These are phyloP conservation scores for Tiliacea aurago DNA, from an alignment of 2,888 invertebrate genomes.

Conservation along the genomic window DNA sequence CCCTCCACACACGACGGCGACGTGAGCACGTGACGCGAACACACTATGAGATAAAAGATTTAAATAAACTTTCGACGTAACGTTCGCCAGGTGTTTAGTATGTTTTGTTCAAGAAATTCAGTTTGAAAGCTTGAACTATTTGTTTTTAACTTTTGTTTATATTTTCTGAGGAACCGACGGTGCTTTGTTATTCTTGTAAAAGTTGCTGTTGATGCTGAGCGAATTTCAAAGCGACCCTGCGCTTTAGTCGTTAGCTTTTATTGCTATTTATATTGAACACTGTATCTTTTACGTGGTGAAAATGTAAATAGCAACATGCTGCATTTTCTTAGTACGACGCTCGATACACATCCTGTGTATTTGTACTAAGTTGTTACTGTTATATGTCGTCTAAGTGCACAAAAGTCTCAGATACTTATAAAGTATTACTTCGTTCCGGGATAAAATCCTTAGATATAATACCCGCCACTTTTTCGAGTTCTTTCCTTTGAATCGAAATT, in stretches of 20 bases:
- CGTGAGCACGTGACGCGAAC: constrained; percentile 67
- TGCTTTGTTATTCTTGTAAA: constrained; percentile 26
- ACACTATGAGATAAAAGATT: constrained; percentile 65
- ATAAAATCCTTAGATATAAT: not conserved
- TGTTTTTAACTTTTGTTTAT: constrained; percentile 13
- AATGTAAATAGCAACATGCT: constrained; percentile 5
- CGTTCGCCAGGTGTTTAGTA: constrained; percentile 55
- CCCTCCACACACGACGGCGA: constrained; percentile 56
- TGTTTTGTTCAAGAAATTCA: constrained; percentile 33
- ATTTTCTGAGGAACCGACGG: not conserved
- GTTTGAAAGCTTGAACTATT: constrained; percentile 15
- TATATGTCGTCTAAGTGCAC: not conserved
- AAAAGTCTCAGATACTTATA: not conserved
- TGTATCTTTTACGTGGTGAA: not conserved
- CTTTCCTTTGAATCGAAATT: constrained; percentile 9
- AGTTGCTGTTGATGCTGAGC: constrained; percentile 8
- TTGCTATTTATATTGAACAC: constrained; percentile 3
- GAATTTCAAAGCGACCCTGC: constrained; percentile 13
- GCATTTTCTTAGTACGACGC: constrained; percentile 1
- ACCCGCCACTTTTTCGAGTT: not conserved
- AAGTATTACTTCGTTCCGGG: not conserved
- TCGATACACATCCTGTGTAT: not conserved
- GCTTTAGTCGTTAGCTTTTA: not conserved
- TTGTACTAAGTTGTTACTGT: not conserved
- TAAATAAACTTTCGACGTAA: constrained; percentile 54